A percentile compares a stretch with the other conserved stretches of the same genome.
Evolutionary conservation across 2,797 vertebrate species (phyloP).

Genomic region (Sebastes goodei): DNA sequence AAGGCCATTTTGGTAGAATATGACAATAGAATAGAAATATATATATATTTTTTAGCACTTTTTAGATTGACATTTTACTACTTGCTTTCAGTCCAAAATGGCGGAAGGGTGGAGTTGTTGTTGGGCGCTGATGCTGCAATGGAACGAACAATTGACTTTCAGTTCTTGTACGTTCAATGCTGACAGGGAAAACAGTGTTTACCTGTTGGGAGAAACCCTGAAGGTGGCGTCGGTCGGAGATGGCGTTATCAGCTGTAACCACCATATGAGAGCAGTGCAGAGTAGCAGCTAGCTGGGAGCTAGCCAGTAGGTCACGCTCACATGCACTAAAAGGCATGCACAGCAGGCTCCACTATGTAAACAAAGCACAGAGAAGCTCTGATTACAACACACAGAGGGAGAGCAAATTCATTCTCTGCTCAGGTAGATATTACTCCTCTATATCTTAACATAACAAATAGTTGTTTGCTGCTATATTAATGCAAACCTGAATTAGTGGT

Average conservation of each 20-base stretch:
- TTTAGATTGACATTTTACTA: too few relatives aligned
- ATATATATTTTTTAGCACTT: too few relatives aligned
- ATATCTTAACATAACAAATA: too few relatives aligned
- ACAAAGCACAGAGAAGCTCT: neutral
- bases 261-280: neutral
- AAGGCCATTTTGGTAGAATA: accelerated
- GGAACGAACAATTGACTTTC: too few relatives aligned
- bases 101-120: too few relatives aligned
- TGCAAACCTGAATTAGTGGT: neutral
- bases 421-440: too few relatives aligned
- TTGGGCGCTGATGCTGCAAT: too few relatives aligned
- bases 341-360: neutral
- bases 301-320: too few relatives aligned
- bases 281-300: neutral
- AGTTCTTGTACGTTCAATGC: neutral
- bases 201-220: neutral
- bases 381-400: neutral
- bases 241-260: neutral
- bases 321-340: too few relatives aligned
- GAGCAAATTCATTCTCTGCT: neutral
- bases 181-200: neutral
- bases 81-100: too few relatives aligned
- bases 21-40: too few relatives aligned
- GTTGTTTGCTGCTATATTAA: too few relatives aligned
- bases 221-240: neutral